Base-by-base conservation (phyloP, 2,888 invertebrate genomes). In the Encarsia formosa region DNA sequence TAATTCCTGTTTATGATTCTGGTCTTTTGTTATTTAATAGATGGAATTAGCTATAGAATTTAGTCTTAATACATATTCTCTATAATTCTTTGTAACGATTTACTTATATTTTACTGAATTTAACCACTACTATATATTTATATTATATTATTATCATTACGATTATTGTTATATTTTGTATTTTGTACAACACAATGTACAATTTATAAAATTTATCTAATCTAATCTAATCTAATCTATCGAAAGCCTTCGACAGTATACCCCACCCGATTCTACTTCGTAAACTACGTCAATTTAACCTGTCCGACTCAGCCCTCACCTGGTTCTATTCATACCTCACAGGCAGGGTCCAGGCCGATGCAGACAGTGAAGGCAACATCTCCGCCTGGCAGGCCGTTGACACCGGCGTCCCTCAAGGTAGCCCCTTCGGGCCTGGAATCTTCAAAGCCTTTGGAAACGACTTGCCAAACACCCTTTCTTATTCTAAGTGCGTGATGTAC, bases 291-390 rank as follows among this genome's bases (percentile, higher is more conserved):
- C 4, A 29, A 3, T 4, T 42, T 11, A 15, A 35, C n/a, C 18
- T 35, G 15, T 49, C 42, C 2, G n/a, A 16, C 13, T 20, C 4
- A 1, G 26, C 24, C 6, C 11, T n/a, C 1, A 5, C 2, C 4
- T 49, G 49, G 49, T 49, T 49, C 24, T 16, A 11, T 2, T 29
- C 31, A 1, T 49, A 49, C 26, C 26, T 49, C 11, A 3, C n/a
- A 2, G 18, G 22, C 13, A 11, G 49, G 3, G 16, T 18, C 4
- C 42, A 42, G 42, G 29, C 42, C 8, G 31, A 16, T 8, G 15
- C 23, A 4, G 16, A 15, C 3, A 15, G 23, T 3, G 40, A 18
- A 4, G 23, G 15, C 13, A n/a, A 4, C 4, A 24, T 24, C 4
- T 40, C 40, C 13, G 20, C 5, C 15, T 37, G 18, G 16, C 35